A percentile compares a stretch with the other conserved stretches of the same genome.
phyloP scores from a whole-genome alignment of 2,113 vertebrate genomes.

The Pica pica region DNA sequence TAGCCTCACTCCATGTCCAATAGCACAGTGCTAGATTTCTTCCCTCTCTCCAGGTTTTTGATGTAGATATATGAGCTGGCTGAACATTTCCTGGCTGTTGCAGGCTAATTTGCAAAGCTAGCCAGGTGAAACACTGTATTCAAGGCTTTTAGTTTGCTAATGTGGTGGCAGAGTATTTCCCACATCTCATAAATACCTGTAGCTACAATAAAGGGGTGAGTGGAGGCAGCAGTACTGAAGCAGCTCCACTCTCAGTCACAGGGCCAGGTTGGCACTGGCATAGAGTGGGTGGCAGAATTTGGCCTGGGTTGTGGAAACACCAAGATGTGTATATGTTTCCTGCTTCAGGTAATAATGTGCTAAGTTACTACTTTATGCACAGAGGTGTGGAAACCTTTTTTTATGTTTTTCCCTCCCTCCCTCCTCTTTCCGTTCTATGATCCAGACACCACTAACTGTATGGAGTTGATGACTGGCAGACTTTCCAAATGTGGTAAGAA shows the following conservation, averaged over 20 bases:
- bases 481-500: constrained; percentile 94
- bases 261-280: neutral
- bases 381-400: constrained; percentile 67
- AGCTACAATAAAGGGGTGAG: neutral
- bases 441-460: constrained; percentile 86
- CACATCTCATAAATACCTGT: neutral
- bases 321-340: constrained; percentile 51
- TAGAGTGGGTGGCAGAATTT: constrained; percentile 36
- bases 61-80: neutral
- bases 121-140: neutral
- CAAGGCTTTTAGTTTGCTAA: neutral
- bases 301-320: constrained; percentile 18
- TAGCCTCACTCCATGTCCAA: neutral
- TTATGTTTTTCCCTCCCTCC: constrained; percentile 74
- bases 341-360: constrained; percentile 60
- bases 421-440: constrained; percentile 75
- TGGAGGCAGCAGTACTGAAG: neutral
- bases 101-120: neutral
- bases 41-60: neutral
- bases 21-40: neutral
- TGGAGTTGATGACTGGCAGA: constrained; percentile 87
- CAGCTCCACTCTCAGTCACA: neutral
- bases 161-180: neutral
- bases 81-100: neutral
- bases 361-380: constrained; percentile 62